Percentiles rank a stretch among this genome's conserved stretches.
Conservation (phyloP, 2,113 vertebrate genomes). For the Sprattus sprattus region DNA sequence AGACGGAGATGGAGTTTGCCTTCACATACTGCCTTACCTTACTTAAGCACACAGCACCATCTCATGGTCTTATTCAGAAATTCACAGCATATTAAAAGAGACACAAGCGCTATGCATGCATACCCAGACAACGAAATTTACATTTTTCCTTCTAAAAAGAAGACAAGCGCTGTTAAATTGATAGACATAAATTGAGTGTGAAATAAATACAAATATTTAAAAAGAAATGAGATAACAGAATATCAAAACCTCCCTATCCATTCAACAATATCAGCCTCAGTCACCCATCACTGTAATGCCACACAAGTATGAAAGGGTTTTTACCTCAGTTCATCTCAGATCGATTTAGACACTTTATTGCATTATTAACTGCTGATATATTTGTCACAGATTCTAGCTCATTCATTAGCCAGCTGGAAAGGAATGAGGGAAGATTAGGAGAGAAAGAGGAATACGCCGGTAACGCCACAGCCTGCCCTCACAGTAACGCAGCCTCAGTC, state of each 20-base stretch:
- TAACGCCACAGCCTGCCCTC: background rate
- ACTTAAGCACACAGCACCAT: constrained; percentile 66
- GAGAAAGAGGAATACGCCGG: background rate
- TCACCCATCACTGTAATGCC: background rate
- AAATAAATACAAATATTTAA: background rate
- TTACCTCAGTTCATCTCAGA: background rate
- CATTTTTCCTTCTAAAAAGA: background rate
- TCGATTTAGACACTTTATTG: background rate
- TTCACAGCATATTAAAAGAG: constrained; percentile 33
- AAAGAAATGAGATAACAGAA: background rate
- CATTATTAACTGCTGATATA: background rate
- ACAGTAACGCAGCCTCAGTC: background rate
- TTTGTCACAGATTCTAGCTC: background rate
- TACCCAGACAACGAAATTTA: background rate
- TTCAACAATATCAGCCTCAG: background rate
- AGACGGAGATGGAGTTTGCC: background rate
- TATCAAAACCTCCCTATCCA: background rate
- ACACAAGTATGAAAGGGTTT: background rate
- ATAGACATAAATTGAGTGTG: background rate
- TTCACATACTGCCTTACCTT: background rate
- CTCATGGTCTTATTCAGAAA: constrained; percentile 64
- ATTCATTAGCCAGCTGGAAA: background rate
- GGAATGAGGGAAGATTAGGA: background rate
- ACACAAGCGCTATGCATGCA: background rate
- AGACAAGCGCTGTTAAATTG: background rate